Evolutionary conservation across 2,888 invertebrate genomes (phyloP).

Genomic region (Tholera decimalis): DNA sequence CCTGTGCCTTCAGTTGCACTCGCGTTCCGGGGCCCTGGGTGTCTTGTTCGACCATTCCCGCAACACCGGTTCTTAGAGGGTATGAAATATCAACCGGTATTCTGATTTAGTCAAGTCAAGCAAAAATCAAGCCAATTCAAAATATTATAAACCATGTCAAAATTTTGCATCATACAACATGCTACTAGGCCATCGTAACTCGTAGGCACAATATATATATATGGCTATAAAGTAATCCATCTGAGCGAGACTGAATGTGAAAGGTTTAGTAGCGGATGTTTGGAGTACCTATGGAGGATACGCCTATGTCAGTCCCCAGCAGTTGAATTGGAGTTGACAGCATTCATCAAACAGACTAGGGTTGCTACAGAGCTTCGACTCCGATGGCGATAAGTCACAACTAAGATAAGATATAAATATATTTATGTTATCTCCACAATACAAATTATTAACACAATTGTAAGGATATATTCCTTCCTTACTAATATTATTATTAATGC

Average conservation of each 20-base stretch:
- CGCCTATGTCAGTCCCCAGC: neutral
- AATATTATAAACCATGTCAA: slow-evolving; percentile 2
- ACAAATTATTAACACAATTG: too few relatives aligned
- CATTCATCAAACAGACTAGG: neutral
- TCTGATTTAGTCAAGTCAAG: neutral
- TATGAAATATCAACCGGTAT: neutral
- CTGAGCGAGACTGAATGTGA: slow-evolving; percentile 3
- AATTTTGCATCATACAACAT: slow-evolving; percentile 15
- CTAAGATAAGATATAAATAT: too few relatives aligned
- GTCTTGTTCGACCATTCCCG: too few relatives aligned
- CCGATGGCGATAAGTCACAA: too few relatives aligned
- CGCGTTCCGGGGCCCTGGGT: too few relatives aligned
- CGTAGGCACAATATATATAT: neutral
- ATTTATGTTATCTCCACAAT: too few relatives aligned
- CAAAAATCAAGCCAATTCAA: neutral
- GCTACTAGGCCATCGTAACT: slow-evolving; percentile 14
- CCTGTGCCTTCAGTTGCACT: too few relatives aligned
- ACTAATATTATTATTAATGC: too few relatives aligned
- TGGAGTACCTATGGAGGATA: neutral
- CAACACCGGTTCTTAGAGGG: too few relatives aligned
- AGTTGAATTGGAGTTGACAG: slow-evolving; percentile 11
- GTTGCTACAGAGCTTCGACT: neutral
- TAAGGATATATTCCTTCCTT: too few relatives aligned
- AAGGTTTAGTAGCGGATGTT: slow-evolving; percentile 28
- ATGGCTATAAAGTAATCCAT: slow-evolving; percentile 12